Evolutionary conservation across 2,797 vertebrate species (phyloP).

Genomic region (Melanotaenia nigrans): DNA sequence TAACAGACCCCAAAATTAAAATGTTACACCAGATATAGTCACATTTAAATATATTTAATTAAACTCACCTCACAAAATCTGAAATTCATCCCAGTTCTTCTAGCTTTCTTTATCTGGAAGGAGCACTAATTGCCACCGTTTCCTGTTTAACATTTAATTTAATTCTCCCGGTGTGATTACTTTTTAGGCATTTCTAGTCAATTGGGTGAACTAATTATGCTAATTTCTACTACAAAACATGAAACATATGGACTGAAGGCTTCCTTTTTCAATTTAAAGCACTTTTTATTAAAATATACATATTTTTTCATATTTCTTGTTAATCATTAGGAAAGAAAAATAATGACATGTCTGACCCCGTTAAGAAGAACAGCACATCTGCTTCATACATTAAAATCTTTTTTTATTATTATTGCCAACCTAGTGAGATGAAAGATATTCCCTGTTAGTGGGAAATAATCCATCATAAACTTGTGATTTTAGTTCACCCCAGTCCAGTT

Average conservation of each 20-base stretch:
- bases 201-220: conserved; percentile 20
- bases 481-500: conserved; percentile 41
- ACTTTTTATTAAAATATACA: conserved; percentile 1
- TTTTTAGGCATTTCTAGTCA: not conserved
- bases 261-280: conserved; percentile 6
- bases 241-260: not conserved
- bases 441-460: conserved; percentile 33
- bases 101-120: no score
- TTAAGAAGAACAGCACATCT: conserved; percentile 33
- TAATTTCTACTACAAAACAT: conserved; percentile 13
- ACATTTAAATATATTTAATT: no score
- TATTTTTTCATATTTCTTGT: conserved; percentile 32
- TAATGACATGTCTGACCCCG: not conserved
- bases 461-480: conserved; percentile 47
- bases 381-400: conserved; percentile 35
- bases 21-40: no score
- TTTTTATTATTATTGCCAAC: conserved; percentile 12
- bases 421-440: conserved; percentile 36
- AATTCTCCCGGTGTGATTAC: conserved; percentile 11
- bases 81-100: no score
- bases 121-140: not conserved
- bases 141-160: conserved; percentile 6
- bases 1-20: no score
- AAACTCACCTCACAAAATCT: no score
- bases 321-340: conserved; percentile 17